These are phyloP conservation scores for Xestia rhomboidea DNA, from an alignment of 2,888 invertebrate species.

Conservation along the genomic window DNA sequence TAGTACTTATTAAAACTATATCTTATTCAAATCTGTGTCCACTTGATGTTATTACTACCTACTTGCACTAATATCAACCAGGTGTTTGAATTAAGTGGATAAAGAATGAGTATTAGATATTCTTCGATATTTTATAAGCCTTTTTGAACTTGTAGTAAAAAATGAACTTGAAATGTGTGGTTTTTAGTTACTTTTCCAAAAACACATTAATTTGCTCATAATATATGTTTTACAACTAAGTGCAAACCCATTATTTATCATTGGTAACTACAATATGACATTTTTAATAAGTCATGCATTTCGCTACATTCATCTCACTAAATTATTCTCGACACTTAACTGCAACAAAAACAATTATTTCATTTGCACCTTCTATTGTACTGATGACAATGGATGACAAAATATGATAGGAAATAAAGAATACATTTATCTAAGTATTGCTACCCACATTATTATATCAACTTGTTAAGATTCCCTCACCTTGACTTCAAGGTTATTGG, in stretches of 20 bases:
- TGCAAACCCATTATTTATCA: neutral
- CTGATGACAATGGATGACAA: neutral
- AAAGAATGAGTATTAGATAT: neutral
- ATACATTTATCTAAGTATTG: neutral
- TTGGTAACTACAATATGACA: neutral
- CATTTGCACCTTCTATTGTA: neutral
- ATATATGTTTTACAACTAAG: neutral
- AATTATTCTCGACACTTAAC: neutral
- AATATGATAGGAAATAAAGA: slow-evolving; percentile 12
- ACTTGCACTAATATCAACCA: neutral
- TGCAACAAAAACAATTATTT: neutral
- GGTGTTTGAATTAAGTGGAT: neutral
- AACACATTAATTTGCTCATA: neutral
- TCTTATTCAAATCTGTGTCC: neutral
- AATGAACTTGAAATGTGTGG: neutral
- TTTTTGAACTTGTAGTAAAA: neutral
- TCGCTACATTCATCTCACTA: neutral
- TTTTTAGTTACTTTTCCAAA: neutral
- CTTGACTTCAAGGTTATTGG: slow-evolving; percentile 52
- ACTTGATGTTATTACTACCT: neutral
- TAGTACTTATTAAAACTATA: neutral
- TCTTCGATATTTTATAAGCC: neutral
- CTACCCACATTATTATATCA: slow-evolving; percentile 9
- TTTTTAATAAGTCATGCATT: neutral
- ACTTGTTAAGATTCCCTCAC: slow-evolving; percentile 35